Evolutionary conservation across 2,113 vertebrate species (phyloP).

Genomic region (Sus scrofa): DNA sequence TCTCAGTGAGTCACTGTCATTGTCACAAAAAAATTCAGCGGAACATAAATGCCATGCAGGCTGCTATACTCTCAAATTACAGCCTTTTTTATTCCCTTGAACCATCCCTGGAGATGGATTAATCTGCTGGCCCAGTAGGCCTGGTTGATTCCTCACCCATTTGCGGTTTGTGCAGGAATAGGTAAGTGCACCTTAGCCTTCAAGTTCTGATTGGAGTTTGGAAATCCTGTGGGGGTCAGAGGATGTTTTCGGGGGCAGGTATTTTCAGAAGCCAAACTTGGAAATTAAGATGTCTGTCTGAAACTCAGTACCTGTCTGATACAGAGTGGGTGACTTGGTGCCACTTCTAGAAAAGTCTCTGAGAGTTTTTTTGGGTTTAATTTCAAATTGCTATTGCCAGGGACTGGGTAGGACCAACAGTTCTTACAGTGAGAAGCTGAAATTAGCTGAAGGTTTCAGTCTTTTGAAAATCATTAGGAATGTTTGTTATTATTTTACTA

Average conservation of each 20-base stretch:
- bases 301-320: not conserved
- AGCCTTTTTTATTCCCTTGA: not conserved
- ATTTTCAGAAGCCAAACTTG: not conserved
- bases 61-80: not conserved
- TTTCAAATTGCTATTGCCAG: not conserved
- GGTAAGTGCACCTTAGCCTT: not conserved
- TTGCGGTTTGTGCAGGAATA: not conserved
- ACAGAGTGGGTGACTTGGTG: not conserved
- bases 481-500: not conserved
- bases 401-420: not conserved
- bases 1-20: conserved; percentile 69
- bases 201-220: not conserved
- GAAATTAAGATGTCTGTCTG: not conserved
- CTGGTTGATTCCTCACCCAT: not conserved
- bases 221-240: not conserved
- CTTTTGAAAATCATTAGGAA: not conserved
- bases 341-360: not conserved
- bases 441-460: not conserved
- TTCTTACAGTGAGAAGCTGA: not conserved
- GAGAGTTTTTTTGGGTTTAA: not conserved
- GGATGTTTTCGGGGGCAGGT: not conserved
- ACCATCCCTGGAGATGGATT: not conserved
- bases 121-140: not conserved
- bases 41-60: conserved; percentile 46
- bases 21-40: conserved; percentile 43